These are phyloP conservation scores for Piaya cayana DNA, from an alignment of 2,113 vertebrate species.

Conservation along the genomic window DNA sequence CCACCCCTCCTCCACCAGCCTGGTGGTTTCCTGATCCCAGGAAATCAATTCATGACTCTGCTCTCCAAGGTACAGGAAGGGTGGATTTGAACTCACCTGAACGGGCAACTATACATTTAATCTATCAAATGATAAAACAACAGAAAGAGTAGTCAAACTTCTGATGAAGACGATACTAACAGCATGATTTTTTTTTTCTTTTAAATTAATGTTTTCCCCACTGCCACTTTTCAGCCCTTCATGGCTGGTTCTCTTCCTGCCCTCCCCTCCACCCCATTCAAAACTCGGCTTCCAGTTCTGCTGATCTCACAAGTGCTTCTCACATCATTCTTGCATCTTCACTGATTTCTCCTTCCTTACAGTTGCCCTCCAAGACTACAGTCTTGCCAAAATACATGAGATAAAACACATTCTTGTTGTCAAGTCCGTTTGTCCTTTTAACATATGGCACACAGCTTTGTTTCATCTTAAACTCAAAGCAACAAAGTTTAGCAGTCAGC, in stretches of 20 bases:
- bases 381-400: constrained; percentile 26
- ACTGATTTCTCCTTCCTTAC: not conserved
- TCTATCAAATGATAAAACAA: not conserved
- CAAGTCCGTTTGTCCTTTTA: constrained; percentile 26
- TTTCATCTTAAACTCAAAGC: constrained; percentile 46
- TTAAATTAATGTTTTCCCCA: not conserved
- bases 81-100: not conserved
- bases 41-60: not conserved
- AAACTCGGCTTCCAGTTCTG: not conserved
- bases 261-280: not conserved
- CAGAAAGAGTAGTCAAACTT: not conserved
- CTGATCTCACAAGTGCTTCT: not conserved
- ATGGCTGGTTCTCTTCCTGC: not conserved
- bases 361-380: not conserved
- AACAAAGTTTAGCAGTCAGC: constrained; percentile 6
- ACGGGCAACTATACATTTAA: not conserved
- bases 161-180: not conserved
- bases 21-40: not conserved
- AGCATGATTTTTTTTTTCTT: not conserved
- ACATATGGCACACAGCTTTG: constrained; percentile 29
- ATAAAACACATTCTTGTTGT: constrained; percentile 27
- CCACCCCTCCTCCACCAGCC: not conserved
- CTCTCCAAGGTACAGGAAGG: not conserved
- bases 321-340: not conserved
- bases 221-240: not conserved